Evolutionary conservation across 2,888 invertebrate species (phyloP), one percentile per base, ranked within the genome.

Genomic region (Blastobasis adustella): DNA sequence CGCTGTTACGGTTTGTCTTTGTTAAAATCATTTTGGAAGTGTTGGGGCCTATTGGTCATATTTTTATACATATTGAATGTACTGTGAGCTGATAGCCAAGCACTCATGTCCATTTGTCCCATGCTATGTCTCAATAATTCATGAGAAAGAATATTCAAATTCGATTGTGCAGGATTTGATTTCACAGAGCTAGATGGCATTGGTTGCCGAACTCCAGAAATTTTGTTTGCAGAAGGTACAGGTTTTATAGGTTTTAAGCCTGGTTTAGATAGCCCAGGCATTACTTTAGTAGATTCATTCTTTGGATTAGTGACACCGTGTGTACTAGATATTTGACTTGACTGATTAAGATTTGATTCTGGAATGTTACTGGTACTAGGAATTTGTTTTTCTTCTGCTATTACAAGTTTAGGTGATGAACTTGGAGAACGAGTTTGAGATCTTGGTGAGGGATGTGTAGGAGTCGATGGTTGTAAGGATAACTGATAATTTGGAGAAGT

Each of bases 391-490:
- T 88, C 88, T 66, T 89, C 89, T 51, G 89, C 89, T 61, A 89
- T 89, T 1, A 89, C 84, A 56, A 89, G 69, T 61, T 89, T 89
- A 41, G 89, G 89, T 41, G 89, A 89, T 42, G 87, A 88, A 61
- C 89, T 89, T 37, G 89, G 89, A 23, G 89, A 89, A n/a, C 89
- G 77, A 43, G 83, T 86, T 65, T 85, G 88, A 38, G 81, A 71
- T 57, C 86, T 77, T 51, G 88, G 85, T 49, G 84, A 84, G 46
- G 82, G 79, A 50, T 81, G 84, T 45, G 78, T 59, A 56, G 74
- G 62, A 54, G 58, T 74, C 37, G 77, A 64, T 9, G 82, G 67
- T 53, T 63, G 70, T 59, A 76, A 81, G 37, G 78, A 58, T 47
- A 66, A 52, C 53, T 73, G 64, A 62, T 76, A 77, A 67, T 78